Base-by-base conservation (phyloP, 2,113 vertebrate genomes). In the Cyanistes caeruleus region DNA sequence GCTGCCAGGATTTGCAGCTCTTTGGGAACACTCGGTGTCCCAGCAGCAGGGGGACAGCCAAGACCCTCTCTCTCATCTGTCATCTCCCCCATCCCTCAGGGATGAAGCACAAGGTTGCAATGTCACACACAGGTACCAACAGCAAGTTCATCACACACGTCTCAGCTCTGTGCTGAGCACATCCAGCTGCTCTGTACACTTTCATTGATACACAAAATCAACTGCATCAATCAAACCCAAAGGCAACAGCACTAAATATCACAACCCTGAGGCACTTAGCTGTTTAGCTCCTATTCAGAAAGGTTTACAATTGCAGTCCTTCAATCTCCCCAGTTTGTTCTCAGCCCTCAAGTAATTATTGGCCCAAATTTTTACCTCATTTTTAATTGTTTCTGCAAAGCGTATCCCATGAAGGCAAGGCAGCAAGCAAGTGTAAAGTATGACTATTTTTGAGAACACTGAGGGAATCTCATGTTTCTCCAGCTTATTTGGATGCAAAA, bases 331-430 rank as follows among this genome's bases (percentile, higher is more conserved):
- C 52, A n/a, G 24, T 53, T 90, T 74, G 67, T 62, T 87, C 82
- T 80, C 56, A 77, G 41, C 20, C 56, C 33, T 73, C 15, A 4
- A 53, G 39, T 67, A 49, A 89, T 74, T 67, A 84, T 4, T 65
- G 28, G 76, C 41, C 52, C 21, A 15, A 30, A 27, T 48, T 70
- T 87, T 65, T 72, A 55, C 15, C 44, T 68, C 19, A 41, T 31
- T 87, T 90, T 83, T 58, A 74, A 79, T 51, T 70, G 51, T 51
- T 84, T 84, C 52, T 81, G 92, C 76, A 74, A 88, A 91, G 46
- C 2, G 0, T 46, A 74, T 18, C 33, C 72, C 64, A 30, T 4
- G 6, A 65, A 87, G 17, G 27, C 43, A 75, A 24, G 43, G 68
- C 53, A 85, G 63, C 39, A 84, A 59, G 55, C 35, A 78, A 74